Conservation (phyloP, 1,140 invertebrate genomes). For the Heliconius himera region DNA sequence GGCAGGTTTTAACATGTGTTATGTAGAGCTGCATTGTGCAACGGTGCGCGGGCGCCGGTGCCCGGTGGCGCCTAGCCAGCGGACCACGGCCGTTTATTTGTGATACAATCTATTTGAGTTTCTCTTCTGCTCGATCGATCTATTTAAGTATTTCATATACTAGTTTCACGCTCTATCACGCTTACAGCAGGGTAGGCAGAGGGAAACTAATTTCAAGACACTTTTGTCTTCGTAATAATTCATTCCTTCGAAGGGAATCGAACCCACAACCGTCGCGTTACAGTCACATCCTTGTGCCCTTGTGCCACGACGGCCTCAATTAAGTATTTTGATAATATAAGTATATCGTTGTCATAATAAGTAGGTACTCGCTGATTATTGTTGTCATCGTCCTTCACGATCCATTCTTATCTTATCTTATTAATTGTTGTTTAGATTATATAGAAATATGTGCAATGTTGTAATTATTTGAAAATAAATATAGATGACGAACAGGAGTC, state of each 20-base stretch:
- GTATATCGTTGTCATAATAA: not conserved
- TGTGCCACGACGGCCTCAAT: not conserved
- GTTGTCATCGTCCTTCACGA: constrained; percentile 45
- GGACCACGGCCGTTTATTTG: constrained; percentile 64
- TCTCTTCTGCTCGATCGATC: constrained; percentile 32
- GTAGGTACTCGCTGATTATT: constrained; percentile 3
- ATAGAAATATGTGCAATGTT: constrained; percentile 29
- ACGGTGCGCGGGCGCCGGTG: constrained; percentile 42
- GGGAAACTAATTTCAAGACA: too few relatives aligned
- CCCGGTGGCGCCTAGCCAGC: constrained; percentile 69
- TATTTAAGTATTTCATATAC: constrained; percentile 12
- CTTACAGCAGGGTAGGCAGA: too few relatives aligned
- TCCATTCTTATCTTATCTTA: constrained; percentile 46
- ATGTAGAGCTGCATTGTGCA: constrained; percentile 49
- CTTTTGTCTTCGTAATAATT: too few relatives aligned
- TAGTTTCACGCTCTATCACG: too few relatives aligned
- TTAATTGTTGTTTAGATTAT: constrained; percentile 32
- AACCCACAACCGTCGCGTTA: too few relatives aligned
- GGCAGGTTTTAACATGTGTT: constrained; percentile 14
- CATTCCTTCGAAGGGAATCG: too few relatives aligned
- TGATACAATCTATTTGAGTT: constrained; percentile 43
- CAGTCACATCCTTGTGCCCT: too few relatives aligned
- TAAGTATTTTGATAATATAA: constrained; percentile 17
- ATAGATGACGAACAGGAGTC: constrained; percentile 34
- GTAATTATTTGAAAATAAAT: constrained; percentile 29